Evolutionary conservation across 2,888 invertebrate genomes (phyloP), one percentile per base, ranked within the genome.

Genomic region (Pyrrhosoma nymphula): DNA sequence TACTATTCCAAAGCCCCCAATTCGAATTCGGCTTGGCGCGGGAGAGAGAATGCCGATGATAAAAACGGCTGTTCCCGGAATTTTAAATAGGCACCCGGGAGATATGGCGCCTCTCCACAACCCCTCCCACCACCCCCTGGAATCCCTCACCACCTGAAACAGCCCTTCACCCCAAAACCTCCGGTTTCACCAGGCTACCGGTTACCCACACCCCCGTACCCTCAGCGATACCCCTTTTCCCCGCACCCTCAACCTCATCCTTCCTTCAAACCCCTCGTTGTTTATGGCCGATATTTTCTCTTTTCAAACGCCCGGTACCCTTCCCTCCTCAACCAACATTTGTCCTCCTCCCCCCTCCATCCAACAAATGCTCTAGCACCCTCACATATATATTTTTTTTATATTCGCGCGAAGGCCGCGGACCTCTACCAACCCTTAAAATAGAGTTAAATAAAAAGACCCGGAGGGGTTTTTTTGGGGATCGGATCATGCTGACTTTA

Each of bases 1-100:
- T 26, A 69, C 26, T n/a, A 69, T 69, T 69, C 69, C 82, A n/a
- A 16, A 60, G 35, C 82, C 82, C 82, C 82, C 14, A 82, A 82
- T 82, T 82, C 82, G 30, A 30, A 82, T 82, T 35, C 82, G 69
- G 75, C 23, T 23, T n/a, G n/a, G 82, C 82, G 82, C 82, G 30
- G 14, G 35, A 82, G 35, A 82, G 82, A 35, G 82, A 82, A 82
- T 82, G 82, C 82, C 35, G 35, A 82, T 82, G 82, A 82, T 82
- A 35, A 82, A 82, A 82, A 82, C 82, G 82, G 82, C 82, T 82
- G 82, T 82, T 82, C 82, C 82, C 14, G 82, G 82, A 82, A 82
- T 82, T 82, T 82, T 82, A 82, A 82, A 82, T 82, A 82, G 82
- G 69, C 35, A 16, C 82, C 82, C 35, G 18, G 82, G 35, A 82